Conservation (phyloP, 2,888 invertebrate genomes). For the Choristoneura rosaceana region DNA sequence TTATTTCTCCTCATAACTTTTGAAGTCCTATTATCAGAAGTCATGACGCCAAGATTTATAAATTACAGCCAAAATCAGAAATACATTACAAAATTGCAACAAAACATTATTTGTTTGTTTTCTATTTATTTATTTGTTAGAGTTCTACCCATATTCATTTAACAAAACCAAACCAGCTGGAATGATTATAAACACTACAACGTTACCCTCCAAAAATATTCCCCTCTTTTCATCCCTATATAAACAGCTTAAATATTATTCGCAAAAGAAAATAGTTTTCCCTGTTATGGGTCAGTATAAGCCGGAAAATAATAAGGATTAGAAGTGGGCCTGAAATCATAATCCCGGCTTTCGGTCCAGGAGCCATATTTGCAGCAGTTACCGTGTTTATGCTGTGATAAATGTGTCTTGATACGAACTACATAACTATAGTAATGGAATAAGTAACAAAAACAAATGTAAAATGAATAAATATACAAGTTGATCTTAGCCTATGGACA, state of each 20-base stretch:
- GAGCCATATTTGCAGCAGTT: background rate
- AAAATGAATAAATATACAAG: no score
- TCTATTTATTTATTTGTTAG: no score
- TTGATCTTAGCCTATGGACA: no score
- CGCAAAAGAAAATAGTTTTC: slow-evolving; percentile 36
- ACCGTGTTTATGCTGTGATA: background rate
- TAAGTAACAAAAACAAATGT: no score
- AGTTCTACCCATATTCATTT: no score
- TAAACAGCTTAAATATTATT: slow-evolving; percentile 36
- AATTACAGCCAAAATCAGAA: no score
- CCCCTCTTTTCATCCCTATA: slow-evolving; percentile 1
- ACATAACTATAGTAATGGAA: no score
- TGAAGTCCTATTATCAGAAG: no score
- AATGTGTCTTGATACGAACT: background rate
- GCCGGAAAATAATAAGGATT: slow-evolving; percentile 10
- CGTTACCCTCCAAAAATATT: slow-evolving; percentile 3
- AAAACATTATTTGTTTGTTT: no score
- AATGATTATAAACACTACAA: background rate
- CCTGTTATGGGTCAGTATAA: slow-evolving; percentile 5
- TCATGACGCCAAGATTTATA: no score
- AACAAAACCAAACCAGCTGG: background rate
- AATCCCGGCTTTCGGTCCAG: slow-evolving; percentile 3
- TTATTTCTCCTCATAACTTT: no score
- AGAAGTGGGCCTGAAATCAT: slow-evolving; percentile 3
- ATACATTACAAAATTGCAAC: no score